Evolutionary conservation across 2,113 vertebrate species (phyloP), one percentile per base, ranked within the genome.

Genomic region (Mohoua ochrocephala): DNA sequence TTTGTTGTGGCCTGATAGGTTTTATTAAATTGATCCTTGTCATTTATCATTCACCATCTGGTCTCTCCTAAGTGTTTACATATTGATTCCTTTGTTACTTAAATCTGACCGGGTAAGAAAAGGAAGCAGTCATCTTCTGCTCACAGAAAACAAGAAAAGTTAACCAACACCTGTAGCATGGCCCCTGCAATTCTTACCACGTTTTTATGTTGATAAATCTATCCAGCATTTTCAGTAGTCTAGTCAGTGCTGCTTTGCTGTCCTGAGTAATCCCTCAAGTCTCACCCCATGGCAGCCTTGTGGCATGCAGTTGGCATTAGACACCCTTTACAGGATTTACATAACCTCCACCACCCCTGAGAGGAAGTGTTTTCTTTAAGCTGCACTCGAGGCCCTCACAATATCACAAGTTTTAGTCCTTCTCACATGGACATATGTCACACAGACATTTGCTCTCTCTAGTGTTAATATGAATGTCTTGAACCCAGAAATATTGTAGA

Each of bases 31-130:
- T 92, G 73, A 78, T 86, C 64, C 39, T 89, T 74, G 42, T 42
- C 39, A 63, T 73, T 92, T 85, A 86, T 92, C 88, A 84, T 86
- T 93, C 71, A 81, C 47, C 18, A 47, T 71, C 30, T 93, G 57
- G 28, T 81, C 50, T 95, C 73, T 80, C 39, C 39, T 84, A 92
- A 84, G 60, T 75, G 56, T 95, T 92, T 95, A 67, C 3, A 2
- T 77, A 93, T 84, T 60, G 76, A 93, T 96, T 78, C 17, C 56
- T 82, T 87, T 52, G 35, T 89, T 94, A 89, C 80, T 89, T 87
- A 89, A 81, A 91, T 93, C 63, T 96, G 68, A 89, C 76, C 0
- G 1, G 13, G 27, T 88, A 81, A 78, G 64, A 78, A 54, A 52
- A 45, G 63, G 81, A 89, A 91, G 33, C 27, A 74, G 77, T 31